These are phyloP conservation scores for Cyclura pinguis DNA, from an alignment of 2,797 vertebrate species.

Conservation along the genomic window DNA sequence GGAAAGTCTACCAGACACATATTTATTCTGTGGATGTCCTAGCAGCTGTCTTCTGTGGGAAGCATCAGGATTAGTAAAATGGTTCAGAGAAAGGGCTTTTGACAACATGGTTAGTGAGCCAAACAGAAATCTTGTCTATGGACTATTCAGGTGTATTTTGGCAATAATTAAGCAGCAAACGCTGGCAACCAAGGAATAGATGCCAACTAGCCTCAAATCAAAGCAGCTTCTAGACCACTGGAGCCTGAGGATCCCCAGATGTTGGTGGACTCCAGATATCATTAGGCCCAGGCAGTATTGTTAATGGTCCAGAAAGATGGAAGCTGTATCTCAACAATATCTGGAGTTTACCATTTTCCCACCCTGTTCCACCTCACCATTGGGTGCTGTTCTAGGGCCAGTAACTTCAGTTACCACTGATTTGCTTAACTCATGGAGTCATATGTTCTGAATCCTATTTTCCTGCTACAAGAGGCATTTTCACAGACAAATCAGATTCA, in stretches of 20 bases:
- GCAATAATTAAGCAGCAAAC: too few species aligned
- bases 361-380: background rate
- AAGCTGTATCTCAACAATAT: background rate
- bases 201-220: too few species aligned
- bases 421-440: background rate
- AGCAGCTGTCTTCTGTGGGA: background rate
- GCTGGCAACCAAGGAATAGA: too few species aligned
- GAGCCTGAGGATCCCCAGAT: background rate
- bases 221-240: background rate
- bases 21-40: background rate
- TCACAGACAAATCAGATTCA: background rate
- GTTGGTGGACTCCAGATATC: background rate
- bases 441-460: background rate
- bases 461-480: too few species aligned
- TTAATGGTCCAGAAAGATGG: background rate
- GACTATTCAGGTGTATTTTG: too few species aligned
- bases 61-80: background rate
- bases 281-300: background rate
- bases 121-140: too few species aligned
- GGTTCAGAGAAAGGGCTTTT: background rate
- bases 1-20: background rate
- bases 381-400: background rate
- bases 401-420: too few species aligned
- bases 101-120: too few species aligned
- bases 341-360: background rate